Percentiles rank a stretch among this genome's conserved stretches.
Conservation (phyloP, 2,113 vertebrate genomes). For the Rhabdornis inornatus region DNA sequence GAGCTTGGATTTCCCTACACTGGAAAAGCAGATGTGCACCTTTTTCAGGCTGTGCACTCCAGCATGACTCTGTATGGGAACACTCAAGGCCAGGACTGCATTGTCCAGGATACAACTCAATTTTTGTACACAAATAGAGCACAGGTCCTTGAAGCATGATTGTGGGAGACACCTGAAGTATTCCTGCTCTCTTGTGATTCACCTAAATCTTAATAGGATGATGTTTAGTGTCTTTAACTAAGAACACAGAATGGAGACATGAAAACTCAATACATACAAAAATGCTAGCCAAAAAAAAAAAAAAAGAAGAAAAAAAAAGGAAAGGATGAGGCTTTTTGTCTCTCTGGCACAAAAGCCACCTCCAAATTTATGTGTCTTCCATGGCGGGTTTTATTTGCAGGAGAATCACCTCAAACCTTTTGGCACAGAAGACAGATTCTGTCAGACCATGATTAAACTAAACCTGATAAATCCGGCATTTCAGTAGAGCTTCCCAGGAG, state of each 20-base stretch:
- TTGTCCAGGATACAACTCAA: accelerated
- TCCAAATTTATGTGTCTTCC: not conserved
- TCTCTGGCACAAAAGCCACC: not conserved
- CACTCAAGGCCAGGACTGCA: not conserved
- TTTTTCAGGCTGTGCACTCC: not conserved
- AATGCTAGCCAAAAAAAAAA: not conserved
- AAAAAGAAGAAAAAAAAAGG: no score
- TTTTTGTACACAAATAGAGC: not conserved
- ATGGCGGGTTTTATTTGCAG: not conserved
- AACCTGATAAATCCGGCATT: not conserved
- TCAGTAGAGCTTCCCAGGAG: accelerated
- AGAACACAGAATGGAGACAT: not conserved
- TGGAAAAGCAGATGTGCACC: not conserved
- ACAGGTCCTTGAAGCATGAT: not conserved
- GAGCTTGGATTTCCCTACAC: not conserved
- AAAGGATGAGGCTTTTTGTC: accelerated
- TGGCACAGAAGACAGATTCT: not conserved
- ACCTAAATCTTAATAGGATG: not conserved
- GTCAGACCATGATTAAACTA: not conserved
- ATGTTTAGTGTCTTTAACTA: not conserved
- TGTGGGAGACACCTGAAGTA: not conserved
- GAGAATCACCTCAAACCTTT: not conserved
- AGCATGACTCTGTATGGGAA: not conserved
- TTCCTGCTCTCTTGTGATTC: not conserved
- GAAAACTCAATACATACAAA: not conserved